A percentile compares a stretch with the other conserved stretches of the same genome.
phyloP scores from a whole-genome alignment of 2,113 vertebrate species.

The Channa maculata region DNA sequence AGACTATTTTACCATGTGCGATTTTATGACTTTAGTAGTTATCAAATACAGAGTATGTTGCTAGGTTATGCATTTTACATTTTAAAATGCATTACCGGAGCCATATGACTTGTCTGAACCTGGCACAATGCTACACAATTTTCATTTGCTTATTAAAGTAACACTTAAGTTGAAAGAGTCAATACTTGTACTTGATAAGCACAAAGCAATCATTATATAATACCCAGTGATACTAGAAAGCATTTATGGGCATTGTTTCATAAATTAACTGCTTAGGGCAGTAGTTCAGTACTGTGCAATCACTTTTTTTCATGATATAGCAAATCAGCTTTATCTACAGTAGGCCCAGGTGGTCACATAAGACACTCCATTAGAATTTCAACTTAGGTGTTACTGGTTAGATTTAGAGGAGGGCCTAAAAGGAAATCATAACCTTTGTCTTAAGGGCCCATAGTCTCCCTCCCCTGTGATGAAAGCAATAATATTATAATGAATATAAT shows the following conservation, averaged over 20 bases:
- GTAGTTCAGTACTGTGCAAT: conserved; percentile 55
- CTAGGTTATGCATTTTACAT: conserved; percentile 62
- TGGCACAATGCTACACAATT: conserved; percentile 60
- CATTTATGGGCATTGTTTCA: conserved; percentile 66
- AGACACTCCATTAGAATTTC: conserved; percentile 63
- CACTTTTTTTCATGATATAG: conserved; percentile 38
- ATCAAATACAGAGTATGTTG: conserved; percentile 69
- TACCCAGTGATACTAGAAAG: conserved; percentile 48
- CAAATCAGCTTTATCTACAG: conserved; percentile 39
- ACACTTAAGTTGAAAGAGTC: conserved; percentile 77
- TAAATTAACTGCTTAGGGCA: conserved; percentile 55
- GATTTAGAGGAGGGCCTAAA: conserved; percentile 61
- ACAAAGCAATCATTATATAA: conserved; percentile 69
- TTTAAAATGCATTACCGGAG: conserved; percentile 62
- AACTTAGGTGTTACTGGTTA: conserved; percentile 78
- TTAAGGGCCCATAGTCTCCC: conserved; percentile 68
- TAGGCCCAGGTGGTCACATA: conserved; percentile 42
- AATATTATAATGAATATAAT: conserved; percentile 78
- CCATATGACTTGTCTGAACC: conserved; percentile 59
- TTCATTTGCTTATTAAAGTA: conserved; percentile 72
- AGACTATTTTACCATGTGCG: conserved; percentile 79
- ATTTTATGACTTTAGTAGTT: conserved; percentile 76
- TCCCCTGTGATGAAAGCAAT: conserved; percentile 80
- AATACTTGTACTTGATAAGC: conserved; percentile 74
- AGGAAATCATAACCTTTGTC: conserved; percentile 68